Conservation (phyloP, 2,113 vertebrate genomes). For the Gulo gulo region DNA sequence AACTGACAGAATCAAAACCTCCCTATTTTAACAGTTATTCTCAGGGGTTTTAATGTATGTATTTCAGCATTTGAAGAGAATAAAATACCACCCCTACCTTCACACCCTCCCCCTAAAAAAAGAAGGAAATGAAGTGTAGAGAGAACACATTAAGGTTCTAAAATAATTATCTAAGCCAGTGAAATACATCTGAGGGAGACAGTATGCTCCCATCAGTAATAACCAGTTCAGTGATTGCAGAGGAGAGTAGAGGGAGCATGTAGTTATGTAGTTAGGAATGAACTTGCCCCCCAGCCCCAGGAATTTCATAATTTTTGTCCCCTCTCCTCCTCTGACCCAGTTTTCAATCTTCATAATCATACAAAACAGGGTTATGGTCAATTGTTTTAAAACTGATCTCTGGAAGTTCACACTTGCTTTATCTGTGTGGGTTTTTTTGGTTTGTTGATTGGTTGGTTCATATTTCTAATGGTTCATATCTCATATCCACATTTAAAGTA, state of each 20-base stretch:
- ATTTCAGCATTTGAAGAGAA: conserved; percentile 20
- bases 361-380: neutral
- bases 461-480: neutral
- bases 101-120: neutral
- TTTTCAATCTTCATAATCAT: neutral
- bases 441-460: neutral
- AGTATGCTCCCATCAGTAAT: neutral
- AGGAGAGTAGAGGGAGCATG: neutral
- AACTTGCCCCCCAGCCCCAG: neutral
- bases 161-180: neutral
- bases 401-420: neutral
- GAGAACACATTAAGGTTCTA: neutral
- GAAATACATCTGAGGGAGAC: neutral
- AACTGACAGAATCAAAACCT: conserved; percentile 8
- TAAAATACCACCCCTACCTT: neutral
- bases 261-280: neutral
- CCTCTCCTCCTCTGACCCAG: neutral
- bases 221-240: neutral
- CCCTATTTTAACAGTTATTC: neutral
- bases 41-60: neutral
- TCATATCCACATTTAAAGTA: neutral
- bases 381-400: neutral
- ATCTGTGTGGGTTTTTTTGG: neutral
- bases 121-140: conserved; percentile 7
- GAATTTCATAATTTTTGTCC: neutral